Base-by-base conservation (phyloP, 2,797 vertebrate genomes). In the Anabas testudineus region DNA sequence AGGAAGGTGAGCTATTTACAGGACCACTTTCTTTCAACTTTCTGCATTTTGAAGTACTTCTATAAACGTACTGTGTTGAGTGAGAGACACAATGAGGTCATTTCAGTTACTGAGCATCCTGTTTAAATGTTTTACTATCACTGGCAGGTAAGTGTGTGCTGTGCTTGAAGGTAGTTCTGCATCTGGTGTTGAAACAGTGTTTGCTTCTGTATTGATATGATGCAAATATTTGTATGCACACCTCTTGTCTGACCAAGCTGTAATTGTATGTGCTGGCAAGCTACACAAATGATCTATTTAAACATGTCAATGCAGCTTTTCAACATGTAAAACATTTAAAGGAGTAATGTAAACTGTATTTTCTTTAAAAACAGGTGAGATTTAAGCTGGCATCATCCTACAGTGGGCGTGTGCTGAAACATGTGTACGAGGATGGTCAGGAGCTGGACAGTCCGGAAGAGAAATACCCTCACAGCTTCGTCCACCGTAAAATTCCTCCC, bases 351-450 rank as follows among this genome's bases (percentile, higher is more conserved):
- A 55, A 64, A 72, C 51, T 14, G 15, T 54, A 60, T 39, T 32
- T 43, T n/a, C 30, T 68, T 56, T n/a, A 22, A 78, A 67, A 28
- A 2, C 65, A 93, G 91, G 91, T 99, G 53, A 92, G 98, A 76
- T 99, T 99, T 90, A 97, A 96, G 83, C 95, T 99, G 60, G 97
- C 96, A 0, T 99, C 98, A 0, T 94, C 97, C 5, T 97, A 96
- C 93, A 99, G 97, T 0, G 97, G 97, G 0, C 92, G 98, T 0
- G 95, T 99, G 60, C 67, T 99, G 47, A 99, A 98, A 78, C 97
- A 99, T 5, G 97, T 99, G 42, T 99, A 93, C 0, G 97, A 99
- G 76, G 98, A 99, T 0, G 97, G 98, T 22, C 97, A 98, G 90
- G 97, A 97, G 78, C 91, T 98, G 57, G 96, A 98, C 62, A 96